Evolutionary conservation across 2,113 vertebrate species (phyloP).

Genomic region (Oryzias curvinotus): DNA sequence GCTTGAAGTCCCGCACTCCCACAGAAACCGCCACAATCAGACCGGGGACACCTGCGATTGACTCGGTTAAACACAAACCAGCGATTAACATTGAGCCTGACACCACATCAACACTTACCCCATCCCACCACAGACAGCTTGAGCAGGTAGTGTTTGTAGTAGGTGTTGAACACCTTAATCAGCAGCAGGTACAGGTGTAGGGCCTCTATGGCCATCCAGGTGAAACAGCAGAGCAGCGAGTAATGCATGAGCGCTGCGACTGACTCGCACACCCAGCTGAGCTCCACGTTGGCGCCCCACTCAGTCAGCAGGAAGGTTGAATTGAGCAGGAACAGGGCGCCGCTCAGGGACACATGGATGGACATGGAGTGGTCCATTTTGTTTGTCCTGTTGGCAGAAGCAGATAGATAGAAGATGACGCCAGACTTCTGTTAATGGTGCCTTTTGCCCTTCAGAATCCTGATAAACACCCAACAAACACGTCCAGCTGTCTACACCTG

Average conservation of each 20-base stretch:
- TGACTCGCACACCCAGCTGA: conserved; percentile 50
- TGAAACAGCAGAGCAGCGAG: conserved; percentile 71
- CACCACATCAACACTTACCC: conserved; percentile 58
- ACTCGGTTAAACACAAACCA: not conserved
- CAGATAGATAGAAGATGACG: not conserved
- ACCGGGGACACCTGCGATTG: conserved; percentile 61
- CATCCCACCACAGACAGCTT: conserved; percentile 72
- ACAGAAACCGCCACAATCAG: conserved; percentile 49
- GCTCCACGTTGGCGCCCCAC: conserved; percentile 51
- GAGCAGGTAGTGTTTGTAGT: conserved; percentile 65
- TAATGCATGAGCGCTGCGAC: conserved; percentile 66
- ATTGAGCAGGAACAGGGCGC: conserved; percentile 71
- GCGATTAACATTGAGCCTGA: not conserved
- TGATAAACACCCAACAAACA: too few species aligned
- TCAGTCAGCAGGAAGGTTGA: conserved; percentile 66
- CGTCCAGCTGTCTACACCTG: too few species aligned
- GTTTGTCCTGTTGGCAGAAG: conserved; percentile 32
- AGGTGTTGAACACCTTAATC: conserved; percentile 69
- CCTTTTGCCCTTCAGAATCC: too few species aligned
- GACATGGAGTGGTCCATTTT: conserved; percentile 42
- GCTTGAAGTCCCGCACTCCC: conserved; percentile 26
- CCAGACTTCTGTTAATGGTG: too few species aligned
- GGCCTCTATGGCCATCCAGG: conserved; percentile 76
- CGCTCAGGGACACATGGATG: conserved; percentile 72
- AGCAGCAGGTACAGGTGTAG: conserved; percentile 61